Percentiles rank a stretch among this genome's conserved stretches.
Conservation (phyloP, 1,140 invertebrate genomes). For the Homarus americanus region DNA sequence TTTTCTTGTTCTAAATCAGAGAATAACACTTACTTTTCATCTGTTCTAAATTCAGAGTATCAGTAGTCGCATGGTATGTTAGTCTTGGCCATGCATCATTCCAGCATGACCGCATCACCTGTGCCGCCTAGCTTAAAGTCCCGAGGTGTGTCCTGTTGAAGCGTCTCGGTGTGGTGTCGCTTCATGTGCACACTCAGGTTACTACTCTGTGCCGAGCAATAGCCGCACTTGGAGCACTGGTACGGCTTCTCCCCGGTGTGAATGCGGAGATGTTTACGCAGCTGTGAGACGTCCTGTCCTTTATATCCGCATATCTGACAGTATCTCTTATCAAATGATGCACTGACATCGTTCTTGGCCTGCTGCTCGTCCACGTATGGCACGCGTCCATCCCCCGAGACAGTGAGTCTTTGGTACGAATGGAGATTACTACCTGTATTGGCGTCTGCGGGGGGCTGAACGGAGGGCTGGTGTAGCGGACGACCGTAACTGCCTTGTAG, state of each 20-base stretch:
- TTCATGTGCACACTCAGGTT: constrained; percentile 57
- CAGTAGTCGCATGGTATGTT: background rate
- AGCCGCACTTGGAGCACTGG: constrained; percentile 47
- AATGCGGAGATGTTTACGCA: constrained; percentile 55
- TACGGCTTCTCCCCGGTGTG: constrained; percentile 63
- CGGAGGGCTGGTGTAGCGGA: constrained; percentile 27
- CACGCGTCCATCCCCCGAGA: background rate
- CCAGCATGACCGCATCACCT: constrained; percentile 38
- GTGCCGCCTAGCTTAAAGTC: no score
- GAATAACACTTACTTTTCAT: no score
- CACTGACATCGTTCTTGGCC: background rate
- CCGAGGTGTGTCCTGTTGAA: background rate
- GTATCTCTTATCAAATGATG: constrained; percentile 19
- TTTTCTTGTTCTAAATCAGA: background rate
- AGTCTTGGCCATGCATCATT: background rate
- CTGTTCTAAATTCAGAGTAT: no score
- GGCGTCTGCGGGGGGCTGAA: background rate
- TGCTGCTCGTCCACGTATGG: background rate
- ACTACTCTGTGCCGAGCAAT: constrained; percentile 60
- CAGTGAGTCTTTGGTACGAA: constrained; percentile 3
- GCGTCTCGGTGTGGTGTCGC: constrained; percentile 18
- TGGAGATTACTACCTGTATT: background rate
- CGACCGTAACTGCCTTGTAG: constrained; percentile 10
- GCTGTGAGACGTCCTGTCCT: constrained; percentile 52
- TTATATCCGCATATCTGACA: constrained; percentile 58